Base-by-base conservation (phyloP, 2,113 vertebrate genomes). In the Struthidea cinerea region DNA sequence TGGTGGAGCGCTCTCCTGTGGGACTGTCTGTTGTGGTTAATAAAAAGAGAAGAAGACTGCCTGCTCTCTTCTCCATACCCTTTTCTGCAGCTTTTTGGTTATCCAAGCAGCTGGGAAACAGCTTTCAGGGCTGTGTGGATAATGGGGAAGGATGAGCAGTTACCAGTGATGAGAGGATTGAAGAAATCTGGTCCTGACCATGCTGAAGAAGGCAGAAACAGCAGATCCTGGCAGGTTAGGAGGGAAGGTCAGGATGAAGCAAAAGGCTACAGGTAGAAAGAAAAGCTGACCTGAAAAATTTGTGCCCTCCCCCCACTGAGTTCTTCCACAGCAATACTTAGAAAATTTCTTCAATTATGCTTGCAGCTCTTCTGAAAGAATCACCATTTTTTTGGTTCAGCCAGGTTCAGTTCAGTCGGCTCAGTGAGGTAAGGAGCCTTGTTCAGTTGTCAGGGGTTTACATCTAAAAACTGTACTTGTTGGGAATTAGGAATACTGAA, bases 361-460 rank as follows among this genome's bases (percentile, higher is more conserved):
- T 52, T 49, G 23, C 27, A 83, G 17, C 8, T 53, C 6, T 86
- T 92, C 33, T 47, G 17, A 53, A 71, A 76, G 35, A 9, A 27
- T 26, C 9, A 23, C 2, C 0, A 3, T 35, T 57, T 42, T 20
- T 87, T 69, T 27, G 4, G 13, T 86, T 47, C 0, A 0, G 35
- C 8, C 23, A 16, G 6, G 26, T 77, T 4, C 16, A 23, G 16
- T n/a, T 68, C 49, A 56, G n/a, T 32, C 42, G 57, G 13, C 7
- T 42, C 26, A 59, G 17, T 22, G 24, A 69, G 47, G 30, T 35
- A 41, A 73, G 18, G 10, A 84, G 21, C 28, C 16, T 87, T 41
- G 4, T 28, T 13, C 56, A 28, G 8, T 52, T 39, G 8, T 13
- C 15, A 33, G 16, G 10, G 32, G 9, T 28, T 60, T 32, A 3